Evolutionary conservation across 2,888 invertebrate species (phyloP).

Genomic region (Harmothoe impar): DNA sequence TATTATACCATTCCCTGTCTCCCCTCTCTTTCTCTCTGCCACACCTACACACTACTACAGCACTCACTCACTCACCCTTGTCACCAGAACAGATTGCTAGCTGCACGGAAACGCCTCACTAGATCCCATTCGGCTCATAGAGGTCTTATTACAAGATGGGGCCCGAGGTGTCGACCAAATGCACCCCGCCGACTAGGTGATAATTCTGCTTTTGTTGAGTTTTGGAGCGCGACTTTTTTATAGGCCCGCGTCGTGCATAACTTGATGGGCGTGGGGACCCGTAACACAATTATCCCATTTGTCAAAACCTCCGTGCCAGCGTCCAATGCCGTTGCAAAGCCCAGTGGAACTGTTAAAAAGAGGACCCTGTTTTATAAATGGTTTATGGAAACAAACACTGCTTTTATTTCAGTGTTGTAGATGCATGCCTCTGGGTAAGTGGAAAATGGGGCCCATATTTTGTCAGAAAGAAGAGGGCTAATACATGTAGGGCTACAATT

Average conservation of each 20-base stretch:
- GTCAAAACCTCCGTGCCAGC: background rate
- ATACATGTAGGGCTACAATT: too few species aligned
- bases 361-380: too few species aligned
- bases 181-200: background rate
- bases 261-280: background rate
- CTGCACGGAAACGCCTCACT: background rate
- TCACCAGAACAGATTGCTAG: slow-evolving; percentile 6
- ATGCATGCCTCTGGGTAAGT: too few species aligned
- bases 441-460: too few species aligned
- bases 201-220: slow-evolving; percentile 24
- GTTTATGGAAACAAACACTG: too few species aligned
- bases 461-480: too few species aligned
- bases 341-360: background rate
- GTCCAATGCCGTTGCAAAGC: background rate
- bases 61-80: background rate
- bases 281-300: slow-evolving; percentile 37
- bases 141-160: background rate
- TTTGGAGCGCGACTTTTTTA: background rate
- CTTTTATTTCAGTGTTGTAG: too few species aligned
- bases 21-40: background rate
- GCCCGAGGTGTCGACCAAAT: slow-evolving; percentile 14
- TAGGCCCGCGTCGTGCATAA: background rate
- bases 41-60: too few species aligned
- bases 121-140: background rate
- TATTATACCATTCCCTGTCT: background rate